Conservation (phyloP, 2,113 vertebrate species). For the Saccopteryx leptura region DNA sequence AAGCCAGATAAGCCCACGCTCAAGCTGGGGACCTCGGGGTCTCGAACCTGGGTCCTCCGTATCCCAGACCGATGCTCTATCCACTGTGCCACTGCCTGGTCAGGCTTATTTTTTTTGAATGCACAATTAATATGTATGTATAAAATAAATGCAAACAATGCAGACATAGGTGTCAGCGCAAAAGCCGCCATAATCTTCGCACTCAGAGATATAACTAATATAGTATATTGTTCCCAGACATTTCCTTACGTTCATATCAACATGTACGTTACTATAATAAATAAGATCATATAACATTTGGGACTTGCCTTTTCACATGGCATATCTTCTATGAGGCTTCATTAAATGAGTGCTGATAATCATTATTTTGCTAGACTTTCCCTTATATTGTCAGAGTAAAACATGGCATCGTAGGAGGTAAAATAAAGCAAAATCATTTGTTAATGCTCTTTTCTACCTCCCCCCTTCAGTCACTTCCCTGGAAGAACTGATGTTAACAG, state of each 20-base stretch:
- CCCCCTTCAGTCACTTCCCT: not conserved
- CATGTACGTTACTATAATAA: not conserved
- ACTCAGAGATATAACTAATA: not conserved
- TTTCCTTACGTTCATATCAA: not conserved
- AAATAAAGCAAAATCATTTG: conserved; percentile 4
- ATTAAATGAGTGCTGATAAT: not conserved
- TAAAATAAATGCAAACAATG: not conserved
- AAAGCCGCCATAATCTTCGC: not conserved
- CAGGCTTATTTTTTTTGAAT: not conserved
- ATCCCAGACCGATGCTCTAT: no score
- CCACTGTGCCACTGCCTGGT: no score
- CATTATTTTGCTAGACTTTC: not conserved
- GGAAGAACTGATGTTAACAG: not conserved
- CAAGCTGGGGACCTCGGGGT: no score
- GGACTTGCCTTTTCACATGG: not conserved
- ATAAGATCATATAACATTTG: not conserved
- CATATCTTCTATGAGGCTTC: not conserved
- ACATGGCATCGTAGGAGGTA: not conserved
- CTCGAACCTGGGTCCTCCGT: no score
- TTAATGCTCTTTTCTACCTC: not conserved
- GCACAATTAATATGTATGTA: not conserved
- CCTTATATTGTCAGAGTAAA: not conserved
- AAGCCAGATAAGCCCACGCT: no score
- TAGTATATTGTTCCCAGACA: not conserved
- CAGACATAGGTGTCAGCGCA: not conserved